Base-by-base conservation (phyloP, 2,113 vertebrate species). In the Aptenodytes patagonicus region DNA sequence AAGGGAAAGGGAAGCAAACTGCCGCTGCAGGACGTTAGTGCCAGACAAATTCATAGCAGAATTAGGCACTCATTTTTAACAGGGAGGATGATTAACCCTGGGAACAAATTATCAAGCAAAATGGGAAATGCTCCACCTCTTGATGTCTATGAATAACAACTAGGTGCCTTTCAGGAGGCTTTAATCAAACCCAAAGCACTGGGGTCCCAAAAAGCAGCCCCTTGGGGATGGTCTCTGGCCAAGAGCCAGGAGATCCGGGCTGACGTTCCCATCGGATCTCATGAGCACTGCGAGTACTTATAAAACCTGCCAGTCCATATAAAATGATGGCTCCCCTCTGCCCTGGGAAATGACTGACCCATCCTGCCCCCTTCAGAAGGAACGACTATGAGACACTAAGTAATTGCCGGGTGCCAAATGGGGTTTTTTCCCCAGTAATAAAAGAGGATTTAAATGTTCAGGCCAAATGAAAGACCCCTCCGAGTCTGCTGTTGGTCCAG, bases 401-500 rank as follows among this genome's bases (percentile, higher is more conserved):
- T 44, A 83, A 70, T 19, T 25, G 32, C 46, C 86, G 36, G 28
- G 47, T 90, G 44, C 71, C 84, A 95, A 76, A 87, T 6, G 25
- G 24, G 28, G 2, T 36, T 36, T 32, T 60, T 36, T 10, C 75
- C 58, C 17, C 40, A 38, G n/a, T 61, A 89, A 73, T 65, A 83
- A 87, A 90, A 88, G 14, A 47, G 51, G 75, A 94, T 83, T 93
- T 83, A 95, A 96, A 72, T 84, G 81, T 68, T 64, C 29, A 86
- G 87, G 70, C 92, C 95, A 96, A 95, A 97, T 95, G 80, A 96
- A 91, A 75, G 83, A 66, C 49, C 42, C 82, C 9, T 2, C 71
- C 88, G 91, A 95, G 96, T 83, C 91, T n/a, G 2, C 69, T 85
- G 95, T 85, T 4, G 14, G 97, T 93, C 94, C 93, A 95, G 82